Conservation (phyloP, 2,113 vertebrate species). For the pig (Sus scrofa) region T2T-Sscrofa CM000812.6:87762501-87763000, state of each 20-base stretch:
- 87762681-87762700: background rate
- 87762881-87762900: background rate
- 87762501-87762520: constrained; percentile 55
- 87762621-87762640: background rate
- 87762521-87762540: constrained; percentile 49
- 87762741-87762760: background rate
- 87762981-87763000: background rate
- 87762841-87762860: background rate
- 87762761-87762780: background rate
- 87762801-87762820: background rate
- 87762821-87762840: constrained; percentile 10
- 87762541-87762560: constrained; percentile 63
- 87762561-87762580: background rate
- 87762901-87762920: background rate
- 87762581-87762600: constrained; percentile 13
- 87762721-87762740: no score
- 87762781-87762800: background rate
- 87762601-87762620: background rate
- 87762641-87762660: background rate
- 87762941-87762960: background rate
- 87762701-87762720: background rate
- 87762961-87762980: background rate
- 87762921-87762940: background rate
- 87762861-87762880: constrained; percentile 2
- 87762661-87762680: background rate